Evolutionary conservation across 2,797 vertebrate species (phyloP).

Genomic region (Siniperca obscura): DNA sequence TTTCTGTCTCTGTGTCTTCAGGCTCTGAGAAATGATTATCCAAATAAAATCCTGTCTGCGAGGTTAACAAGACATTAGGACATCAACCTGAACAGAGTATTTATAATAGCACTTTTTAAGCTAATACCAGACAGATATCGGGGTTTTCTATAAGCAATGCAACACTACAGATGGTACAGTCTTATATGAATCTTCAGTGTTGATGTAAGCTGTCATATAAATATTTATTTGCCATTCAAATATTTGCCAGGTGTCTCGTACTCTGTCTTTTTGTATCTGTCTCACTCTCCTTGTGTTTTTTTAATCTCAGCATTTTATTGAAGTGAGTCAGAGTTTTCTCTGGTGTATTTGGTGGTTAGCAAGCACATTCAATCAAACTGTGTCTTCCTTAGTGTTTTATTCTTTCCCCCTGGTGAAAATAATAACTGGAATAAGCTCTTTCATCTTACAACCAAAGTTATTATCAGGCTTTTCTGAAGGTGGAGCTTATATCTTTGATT

Average conservation of each 20-base stretch:
- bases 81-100: neutral
- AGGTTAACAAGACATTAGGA: conserved; percentile 24
- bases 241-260: neutral
- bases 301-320: neutral
- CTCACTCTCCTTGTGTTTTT: neutral
- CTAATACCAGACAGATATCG: neutral
- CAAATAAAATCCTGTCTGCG: neutral
- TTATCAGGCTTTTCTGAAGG: neutral
- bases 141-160: neutral
- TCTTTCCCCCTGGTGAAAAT: neutral
- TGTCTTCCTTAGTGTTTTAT: neutral
- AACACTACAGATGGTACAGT: neutral
- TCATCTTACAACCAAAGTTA: neutral
- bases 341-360: neutral
- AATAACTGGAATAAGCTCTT: neutral
- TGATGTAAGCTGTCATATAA: neutral
- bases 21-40: neutral
- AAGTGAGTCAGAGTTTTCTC: neutral
- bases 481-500: neutral
- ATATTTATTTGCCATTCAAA: neutral
- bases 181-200: neutral
- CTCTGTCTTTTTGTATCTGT: neutral
- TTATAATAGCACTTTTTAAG: neutral
- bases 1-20: neutral
- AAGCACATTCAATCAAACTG: neutral